phyloP scores from a whole-genome alignment of 1,140 invertebrate species.

The Cepaea nemoralis region DNA sequence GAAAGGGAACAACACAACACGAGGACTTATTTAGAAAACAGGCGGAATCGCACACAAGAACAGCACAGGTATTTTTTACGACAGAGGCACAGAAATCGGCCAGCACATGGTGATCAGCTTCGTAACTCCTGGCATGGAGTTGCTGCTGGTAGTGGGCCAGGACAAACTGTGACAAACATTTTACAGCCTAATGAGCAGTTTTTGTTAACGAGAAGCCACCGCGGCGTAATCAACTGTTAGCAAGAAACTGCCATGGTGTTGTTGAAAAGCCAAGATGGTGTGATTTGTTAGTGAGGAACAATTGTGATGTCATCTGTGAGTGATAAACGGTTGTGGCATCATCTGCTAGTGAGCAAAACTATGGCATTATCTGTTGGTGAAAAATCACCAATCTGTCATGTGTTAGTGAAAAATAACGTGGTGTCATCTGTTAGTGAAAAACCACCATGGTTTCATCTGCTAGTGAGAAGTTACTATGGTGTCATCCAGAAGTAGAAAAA shows the following conservation, averaged over 20 bases:
- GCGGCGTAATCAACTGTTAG: neutral
- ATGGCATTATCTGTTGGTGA: no score
- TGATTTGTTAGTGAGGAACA: no score
- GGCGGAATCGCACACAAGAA: constrained; percentile 32
- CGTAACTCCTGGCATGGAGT: neutral
- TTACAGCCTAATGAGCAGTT: neutral
- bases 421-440: no score
- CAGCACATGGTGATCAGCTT: neutral
- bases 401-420: no score
- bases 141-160: constrained; percentile 5
- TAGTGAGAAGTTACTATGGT: no score
- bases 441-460: no score
- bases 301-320: no score
- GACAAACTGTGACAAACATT: constrained; percentile 6
- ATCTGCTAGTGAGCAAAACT: no score
- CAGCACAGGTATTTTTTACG: constrained; percentile 35
- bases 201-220: neutral
- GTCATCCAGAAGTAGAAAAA: no score
- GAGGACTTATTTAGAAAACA: constrained; percentile 20
- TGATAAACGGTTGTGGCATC: no score
- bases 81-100: neutral
- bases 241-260: neutral
- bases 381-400: no score
- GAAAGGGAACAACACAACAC: constrained; percentile 25
- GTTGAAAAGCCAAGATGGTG: no score